Conservation (phyloP, 2,113 vertebrate genomes). For the Labeo catla region DNA sequence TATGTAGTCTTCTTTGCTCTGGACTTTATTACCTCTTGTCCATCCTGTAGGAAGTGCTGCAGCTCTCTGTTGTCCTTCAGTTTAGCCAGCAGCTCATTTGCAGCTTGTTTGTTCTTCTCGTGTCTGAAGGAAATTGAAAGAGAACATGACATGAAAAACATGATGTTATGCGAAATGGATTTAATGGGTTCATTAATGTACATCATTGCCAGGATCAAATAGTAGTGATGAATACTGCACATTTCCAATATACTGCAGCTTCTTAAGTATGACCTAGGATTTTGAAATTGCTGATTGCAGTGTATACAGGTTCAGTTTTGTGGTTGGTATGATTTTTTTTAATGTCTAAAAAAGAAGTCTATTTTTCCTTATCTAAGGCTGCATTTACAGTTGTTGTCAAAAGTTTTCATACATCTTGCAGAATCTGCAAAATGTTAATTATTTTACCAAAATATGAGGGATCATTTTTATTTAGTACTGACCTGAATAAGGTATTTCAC, state of each 20-base stretch:
- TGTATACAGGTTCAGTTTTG: not conserved
- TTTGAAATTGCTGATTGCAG: not conserved
- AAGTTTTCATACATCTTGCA: too few relatives aligned
- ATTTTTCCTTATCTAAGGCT: not conserved
- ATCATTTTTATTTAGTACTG: too few relatives aligned
- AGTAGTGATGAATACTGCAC: not conserved
- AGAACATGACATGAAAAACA: not conserved
- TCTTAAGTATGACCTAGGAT: not conserved
- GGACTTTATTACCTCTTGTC: constrained; percentile 83
- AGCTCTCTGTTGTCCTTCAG: constrained; percentile 92
- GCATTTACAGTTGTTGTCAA: too few relatives aligned
- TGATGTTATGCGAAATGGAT: not conserved
- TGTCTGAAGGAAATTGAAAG: constrained; percentile 74
- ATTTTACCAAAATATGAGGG: too few relatives aligned
- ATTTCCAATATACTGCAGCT: not conserved
- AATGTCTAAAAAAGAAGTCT: not conserved
- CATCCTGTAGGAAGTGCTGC: constrained; percentile 92
- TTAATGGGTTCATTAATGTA: not conserved
- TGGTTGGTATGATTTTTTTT: not conserved
- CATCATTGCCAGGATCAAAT: not conserved
- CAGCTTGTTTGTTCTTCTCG: constrained; percentile 83
- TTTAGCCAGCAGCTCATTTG: constrained; percentile 83
- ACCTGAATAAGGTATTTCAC: too few relatives aligned
- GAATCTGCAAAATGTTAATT: too few relatives aligned
- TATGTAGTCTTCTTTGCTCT: not conserved